Base-by-base conservation (phyloP, 2,797 vertebrate species). In the Danio tinwini region DNA sequence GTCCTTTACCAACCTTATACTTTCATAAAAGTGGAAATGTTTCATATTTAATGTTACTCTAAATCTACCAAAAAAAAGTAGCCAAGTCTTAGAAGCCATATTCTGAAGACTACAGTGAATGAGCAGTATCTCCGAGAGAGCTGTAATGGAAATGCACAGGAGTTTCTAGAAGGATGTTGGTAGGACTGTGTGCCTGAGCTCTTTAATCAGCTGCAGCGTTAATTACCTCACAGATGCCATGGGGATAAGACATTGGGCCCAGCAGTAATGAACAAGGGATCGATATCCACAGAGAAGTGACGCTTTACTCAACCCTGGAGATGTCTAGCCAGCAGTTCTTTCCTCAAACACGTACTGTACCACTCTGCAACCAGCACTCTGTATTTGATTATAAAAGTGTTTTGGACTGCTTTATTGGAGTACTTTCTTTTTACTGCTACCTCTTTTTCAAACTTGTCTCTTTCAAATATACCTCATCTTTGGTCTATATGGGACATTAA, bases 171-270 rank as follows among this genome's bases (percentile, higher is more conserved):
- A 42, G 13, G 12, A 69, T 42, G 44, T 70, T 44, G 21, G 14
- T 59, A 17, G 45, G n/a, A 56, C 44, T 14, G 65, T 69, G 55
- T 64, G 59, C 7, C 56, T 81, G 84, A 85, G 85, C 82, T 85
- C 86, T 89, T 91, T 92, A 89, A 92, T 93, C 92, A 92, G 85
- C 84, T 85, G 42, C 9, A 71, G 86, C 85, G 89, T 92, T 93
- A 93, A 94, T 93, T 91, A 92, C 86, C 84, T 89, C 76, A 63
- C 83, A 49, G 78, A 78, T 81, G 84, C 89, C 89, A 87, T 85
- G 78, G 89, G 90, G 90, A 90, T 42, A 6, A 83, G 86, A 88
- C 85, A 80, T 87, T 87, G 87, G 88, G 83, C 89, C 83, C 76
- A 40, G 81, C 86, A 88, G 89, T 93, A 93, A 93, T 90, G 90